phyloP scores from a whole-genome alignment of 2,113 vertebrate species.

The Malurus melanocephalus region DNA sequence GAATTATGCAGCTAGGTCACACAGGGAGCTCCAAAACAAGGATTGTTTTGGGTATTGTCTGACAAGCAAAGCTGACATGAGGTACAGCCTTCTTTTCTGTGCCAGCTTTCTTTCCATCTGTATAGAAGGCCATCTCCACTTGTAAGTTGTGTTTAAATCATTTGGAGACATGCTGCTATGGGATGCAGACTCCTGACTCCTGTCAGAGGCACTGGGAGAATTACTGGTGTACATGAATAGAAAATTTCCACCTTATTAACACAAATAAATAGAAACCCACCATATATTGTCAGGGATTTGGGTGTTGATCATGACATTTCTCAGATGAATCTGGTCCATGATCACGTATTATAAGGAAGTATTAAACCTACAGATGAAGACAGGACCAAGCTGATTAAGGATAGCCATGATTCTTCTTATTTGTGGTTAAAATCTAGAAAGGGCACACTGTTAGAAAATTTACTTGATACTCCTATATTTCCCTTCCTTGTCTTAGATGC shows the following conservation, averaged over 20 bases:
- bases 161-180: neutral
- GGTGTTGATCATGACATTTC: neutral
- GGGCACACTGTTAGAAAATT: neutral
- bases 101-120: neutral
- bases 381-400: neutral
- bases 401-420: neutral
- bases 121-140: neutral
- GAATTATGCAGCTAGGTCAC: rapidly evolving
- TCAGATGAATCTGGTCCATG: neutral
- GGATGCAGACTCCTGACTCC: neutral
- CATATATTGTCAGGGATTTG: neutral
- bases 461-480: neutral
- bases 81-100: neutral
- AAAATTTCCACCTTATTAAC: neutral
- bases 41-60: neutral
- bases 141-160: neutral
- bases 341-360: neutral
- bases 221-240: neutral
- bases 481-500: neutral
- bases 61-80: neutral
- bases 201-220: neutral
- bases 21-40: neutral
- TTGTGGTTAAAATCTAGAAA: neutral
- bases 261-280: neutral
- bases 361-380: neutral